phyloP scores from a whole-genome alignment of 2,888 invertebrate genomes.

The Platerodrilus igneus region DNA sequence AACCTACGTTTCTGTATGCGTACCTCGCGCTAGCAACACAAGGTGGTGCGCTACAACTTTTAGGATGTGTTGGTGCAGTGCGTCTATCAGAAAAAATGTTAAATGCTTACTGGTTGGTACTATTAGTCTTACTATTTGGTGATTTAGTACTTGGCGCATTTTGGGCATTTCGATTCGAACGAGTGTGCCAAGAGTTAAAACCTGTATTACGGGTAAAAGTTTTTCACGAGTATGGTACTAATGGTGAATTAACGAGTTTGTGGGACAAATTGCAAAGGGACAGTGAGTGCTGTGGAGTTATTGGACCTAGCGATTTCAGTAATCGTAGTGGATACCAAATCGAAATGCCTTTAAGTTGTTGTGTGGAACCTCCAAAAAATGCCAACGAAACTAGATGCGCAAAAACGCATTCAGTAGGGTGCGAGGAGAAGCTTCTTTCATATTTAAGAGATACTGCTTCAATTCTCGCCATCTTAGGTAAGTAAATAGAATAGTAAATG shows the following conservation, averaged over 20 bases:
- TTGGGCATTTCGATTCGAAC: slow-evolving; percentile 78
- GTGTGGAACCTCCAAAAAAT: slow-evolving; percentile 35
- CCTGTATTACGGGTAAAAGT: slow-evolving; percentile 57
- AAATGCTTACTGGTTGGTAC: slow-evolving; percentile 78
- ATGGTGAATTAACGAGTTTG: slow-evolving; percentile 66
- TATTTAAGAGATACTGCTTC: slow-evolving; percentile 79
- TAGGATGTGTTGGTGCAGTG: slow-evolving; percentile 78
- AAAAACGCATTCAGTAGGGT: slow-evolving; percentile 49
- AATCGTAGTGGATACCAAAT: slow-evolving; percentile 34
- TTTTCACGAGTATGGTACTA: slow-evolving; percentile 67
- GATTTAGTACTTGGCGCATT: slow-evolving; percentile 80
- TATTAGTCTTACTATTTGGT: slow-evolving; percentile 74
- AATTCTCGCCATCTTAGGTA: slow-evolving; percentile 57
- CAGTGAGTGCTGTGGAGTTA: slow-evolving; percentile 73
- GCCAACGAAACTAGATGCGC: slow-evolving; percentile 27
- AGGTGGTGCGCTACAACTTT: slow-evolving; percentile 59
- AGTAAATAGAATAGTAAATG: slow-evolving; percentile 2
- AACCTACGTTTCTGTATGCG: slow-evolving; percentile 65
- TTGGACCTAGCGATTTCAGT: slow-evolving; percentile 50
- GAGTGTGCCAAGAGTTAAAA: slow-evolving; percentile 66
- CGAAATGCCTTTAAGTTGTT: slow-evolving; percentile 42
- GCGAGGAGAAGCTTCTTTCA: slow-evolving; percentile 65
- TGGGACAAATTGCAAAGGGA: slow-evolving; percentile 76
- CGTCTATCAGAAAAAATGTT: slow-evolving; percentile 75
- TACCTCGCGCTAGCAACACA: slow-evolving; percentile 77